A percentile compares a stretch with the other conserved stretches of the same genome.
Evolutionary conservation across 2,888 invertebrate genomes (phyloP).

Genomic region (Eristalis pertinax): DNA sequence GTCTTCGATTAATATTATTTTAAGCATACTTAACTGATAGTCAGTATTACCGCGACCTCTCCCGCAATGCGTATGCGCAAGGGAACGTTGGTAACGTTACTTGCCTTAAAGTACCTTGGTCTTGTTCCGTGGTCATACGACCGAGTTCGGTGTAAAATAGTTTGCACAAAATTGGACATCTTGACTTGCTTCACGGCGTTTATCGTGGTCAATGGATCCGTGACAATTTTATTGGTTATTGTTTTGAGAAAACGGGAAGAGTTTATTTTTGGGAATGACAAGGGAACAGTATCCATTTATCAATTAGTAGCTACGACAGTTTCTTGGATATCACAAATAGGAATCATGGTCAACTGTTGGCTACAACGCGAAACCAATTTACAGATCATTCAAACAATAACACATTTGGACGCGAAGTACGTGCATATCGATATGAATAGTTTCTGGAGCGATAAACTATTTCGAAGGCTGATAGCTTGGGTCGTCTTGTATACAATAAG

Average conservation of each 20-base stretch:
- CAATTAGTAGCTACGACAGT: background rate
- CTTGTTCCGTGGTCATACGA: constrained; percentile 9
- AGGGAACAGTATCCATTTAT: too few relatives aligned
- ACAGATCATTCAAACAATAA: background rate
- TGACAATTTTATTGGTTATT: background rate
- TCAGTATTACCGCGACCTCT: background rate
- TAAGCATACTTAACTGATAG: background rate
- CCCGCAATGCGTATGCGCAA: constrained; percentile 6
- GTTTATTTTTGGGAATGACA: background rate
- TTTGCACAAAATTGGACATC: constrained; percentile 6
- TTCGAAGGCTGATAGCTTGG: background rate
- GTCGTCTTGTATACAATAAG: background rate
- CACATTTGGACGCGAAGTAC: background rate
- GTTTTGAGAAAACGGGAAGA: too few relatives aligned
- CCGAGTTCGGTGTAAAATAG: background rate
- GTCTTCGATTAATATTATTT: too few relatives aligned
- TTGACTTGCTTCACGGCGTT: background rate
- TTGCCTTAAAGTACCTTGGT: constrained; percentile 7
- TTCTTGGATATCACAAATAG: background rate
- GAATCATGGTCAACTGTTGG: background rate
- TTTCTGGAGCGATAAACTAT: background rate
- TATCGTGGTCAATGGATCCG: background rate
- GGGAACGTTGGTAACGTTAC: background rate
- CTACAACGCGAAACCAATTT: background rate
- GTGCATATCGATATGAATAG: background rate